Base-by-base conservation (phyloP, 2,113 vertebrate species). In the Gyps fulvus region DNA sequence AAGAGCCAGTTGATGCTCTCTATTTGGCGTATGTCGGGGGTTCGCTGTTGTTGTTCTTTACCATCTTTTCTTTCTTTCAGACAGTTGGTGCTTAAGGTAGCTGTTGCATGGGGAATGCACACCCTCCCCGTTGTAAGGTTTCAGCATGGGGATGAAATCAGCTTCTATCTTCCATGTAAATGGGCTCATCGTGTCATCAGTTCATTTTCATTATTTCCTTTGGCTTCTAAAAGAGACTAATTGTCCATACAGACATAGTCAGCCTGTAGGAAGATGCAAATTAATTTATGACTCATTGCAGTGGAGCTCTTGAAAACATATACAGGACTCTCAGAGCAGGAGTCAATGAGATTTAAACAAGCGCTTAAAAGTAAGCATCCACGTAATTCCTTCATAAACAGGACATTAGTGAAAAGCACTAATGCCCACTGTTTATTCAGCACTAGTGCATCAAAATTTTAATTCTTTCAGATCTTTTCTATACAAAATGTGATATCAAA, bases 141-240 rank as follows among this genome's bases (percentile, higher is more conserved):
- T 27, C 71, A 83, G 25, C 36, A 50, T 0, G 1, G 29, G 38
- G 18, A 57, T 82, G n/a, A 71, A 89, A 91, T 80, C 34, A 45
- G 3, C 40, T 86, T 66, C 25, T 87, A 5, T 36, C 36, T 85
- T 69, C 52, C 81, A 54, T 55, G 36, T 34, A 76, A 94, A 70
- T 20, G 11, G 26, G 4, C 18, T 94, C 31, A 27, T 87, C 11
- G 8, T 67, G 47, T 69, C 80, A 78, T 67, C 63, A 47, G 38
- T 40, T 87, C 15, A 47, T 94, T 85, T 91, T 71, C 52, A 20
- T 65, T 85, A 79, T 88, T 94, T 91, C 14, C 29, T 93, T 91
- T 77, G 58, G 31, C 45, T 94, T 65, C 47, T 90, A n/a, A 91
- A 79, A 93, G 71, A 26, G n/a, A 31, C 14, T 63, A 88, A 52